These are phyloP conservation scores for Platyura marginata DNA, from an alignment of 1,140 invertebrate genomes.

Conservation along the genomic window DNA sequence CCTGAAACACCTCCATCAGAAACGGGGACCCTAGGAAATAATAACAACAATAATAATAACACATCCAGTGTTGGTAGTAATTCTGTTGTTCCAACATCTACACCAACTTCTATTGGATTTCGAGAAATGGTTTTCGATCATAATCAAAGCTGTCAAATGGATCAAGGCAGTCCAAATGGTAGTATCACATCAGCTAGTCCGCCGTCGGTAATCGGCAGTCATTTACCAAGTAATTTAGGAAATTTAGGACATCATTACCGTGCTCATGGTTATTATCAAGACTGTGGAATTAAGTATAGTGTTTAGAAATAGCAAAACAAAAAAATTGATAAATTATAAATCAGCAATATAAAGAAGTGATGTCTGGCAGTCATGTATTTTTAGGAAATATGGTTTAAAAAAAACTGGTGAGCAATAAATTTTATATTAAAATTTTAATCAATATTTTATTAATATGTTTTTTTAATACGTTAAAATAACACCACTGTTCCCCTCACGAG, in stretches of 20 bases:
- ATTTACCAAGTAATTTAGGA: constrained; percentile 15
- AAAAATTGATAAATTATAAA: no score
- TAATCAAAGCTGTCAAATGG: constrained; percentile 22
- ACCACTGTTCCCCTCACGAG: no score
- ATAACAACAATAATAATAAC: constrained; percentile 8
- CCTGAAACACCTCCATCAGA: constrained; percentile 22
- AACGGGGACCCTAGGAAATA: constrained; percentile 1
- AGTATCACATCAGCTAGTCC: constrained; percentile 20
- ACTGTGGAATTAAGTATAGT: constrained; percentile 24
- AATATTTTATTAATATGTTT: no score
- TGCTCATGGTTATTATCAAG: constrained; percentile 23
- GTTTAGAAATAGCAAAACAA: no score
- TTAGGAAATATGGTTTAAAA: no score
- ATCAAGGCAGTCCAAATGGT: constrained; percentile 22
- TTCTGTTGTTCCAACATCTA: constrained; percentile 10
- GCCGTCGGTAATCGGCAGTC: constrained; percentile 8
- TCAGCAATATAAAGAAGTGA: no score
- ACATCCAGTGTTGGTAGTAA: constrained; percentile 5
- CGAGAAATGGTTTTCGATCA: constrained; percentile 25
- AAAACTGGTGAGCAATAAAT: no score
- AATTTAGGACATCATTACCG: constrained; percentile 22
- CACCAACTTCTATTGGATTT: constrained; percentile 9
- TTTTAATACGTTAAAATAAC: no score
- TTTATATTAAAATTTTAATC: no score
- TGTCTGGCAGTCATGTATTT: no score